phyloP scores from a whole-genome alignment of 1,140 invertebrate genomes.

The Drosophila seguyi region DNA sequence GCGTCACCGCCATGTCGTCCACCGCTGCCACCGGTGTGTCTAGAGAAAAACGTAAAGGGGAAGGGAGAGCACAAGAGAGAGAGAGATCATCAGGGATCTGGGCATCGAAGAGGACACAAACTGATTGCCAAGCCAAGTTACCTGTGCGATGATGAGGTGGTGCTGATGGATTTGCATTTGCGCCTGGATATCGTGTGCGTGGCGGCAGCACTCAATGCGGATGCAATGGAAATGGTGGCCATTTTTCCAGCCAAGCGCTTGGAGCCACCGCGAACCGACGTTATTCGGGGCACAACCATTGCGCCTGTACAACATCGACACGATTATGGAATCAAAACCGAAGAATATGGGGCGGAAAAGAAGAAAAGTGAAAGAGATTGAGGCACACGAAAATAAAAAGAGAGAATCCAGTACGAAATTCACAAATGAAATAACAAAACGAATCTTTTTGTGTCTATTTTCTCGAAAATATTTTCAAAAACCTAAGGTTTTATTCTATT shows the following conservation, averaged over 20 bases:
- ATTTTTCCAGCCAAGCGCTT: conserved; percentile 64
- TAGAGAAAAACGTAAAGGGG: conserved; percentile 27
- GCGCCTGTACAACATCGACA: conserved; percentile 21
- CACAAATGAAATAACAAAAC: conserved; percentile 45
- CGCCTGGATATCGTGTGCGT: conserved; percentile 57
- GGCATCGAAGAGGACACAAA: conserved; percentile 3
- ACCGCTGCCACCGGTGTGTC: conserved; percentile 23
- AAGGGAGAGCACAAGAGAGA: conserved; percentile 10
- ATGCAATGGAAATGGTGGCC: conserved; percentile 16
- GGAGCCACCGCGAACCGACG: conserved; percentile 46
- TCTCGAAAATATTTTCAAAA: background rate
- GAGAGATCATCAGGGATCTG: conserved; percentile 4
- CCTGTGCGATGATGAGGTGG: conserved; percentile 50
- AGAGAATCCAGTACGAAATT: conserved; percentile 7
- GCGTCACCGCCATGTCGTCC: conserved; percentile 9
- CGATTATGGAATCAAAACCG: background rate
- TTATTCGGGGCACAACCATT: conserved; percentile 51
- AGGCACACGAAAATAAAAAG: conserved; percentile 11
- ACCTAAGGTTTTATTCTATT: background rate
- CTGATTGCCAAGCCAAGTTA: conserved; percentile 48
- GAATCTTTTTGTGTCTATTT: background rate
- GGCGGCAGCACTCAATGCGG: conserved; percentile 14
- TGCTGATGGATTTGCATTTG: conserved; percentile 47
- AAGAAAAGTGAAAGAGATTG: conserved; percentile 1
- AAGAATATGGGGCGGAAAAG: conserved; percentile 8